Evolutionary conservation across 2,113 vertebrate genomes (phyloP), one percentile per base, ranked within the genome.

Genomic region (Sterna hirundo): DNA sequence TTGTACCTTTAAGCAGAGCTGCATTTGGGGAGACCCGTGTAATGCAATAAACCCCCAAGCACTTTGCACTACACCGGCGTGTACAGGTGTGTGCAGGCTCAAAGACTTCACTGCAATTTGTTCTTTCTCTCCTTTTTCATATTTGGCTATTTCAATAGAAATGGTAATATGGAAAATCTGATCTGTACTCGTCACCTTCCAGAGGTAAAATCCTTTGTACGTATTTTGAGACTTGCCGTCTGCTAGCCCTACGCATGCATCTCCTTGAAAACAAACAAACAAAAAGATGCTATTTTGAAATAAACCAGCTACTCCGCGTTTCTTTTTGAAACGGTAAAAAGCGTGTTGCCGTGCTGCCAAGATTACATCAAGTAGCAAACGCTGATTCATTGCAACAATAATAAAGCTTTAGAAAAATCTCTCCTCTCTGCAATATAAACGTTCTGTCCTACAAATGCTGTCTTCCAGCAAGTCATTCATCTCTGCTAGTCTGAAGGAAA

Each of bases 341-440:
- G 30, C 11, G 0, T 27, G n/a, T 72, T 88, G 79, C 88, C 2
- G 0, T 23, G 51, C 91, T 91, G 88, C 90, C 94, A 94, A 86
- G 69, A 86, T 94, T 82, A 40, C 66, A 76, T 65, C 4, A 55
- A 94, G 76, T 25, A 88, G 86, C 90, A 84, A 92, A 94, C 40
- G 62, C 80, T 94, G 92, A 95, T 94, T 94, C 86, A 89, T 54
- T 89, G 83, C 83, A 85, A 88, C 61, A 87, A 69, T 94, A 95
- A 93, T 87, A 91, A 91, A 91, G 65, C 42, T 89, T 81, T 82
- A 83, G 77, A 94, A 94, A 90, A 93, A 76, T 22, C 78, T 76
- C 74, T 40, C 18, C 57, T 82, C 52, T 72, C 70, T 84, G 32
- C 81, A 85, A 72, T 55, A 91, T 85, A 87, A 86, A 86, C 82